Base-by-base conservation (phyloP, 2,113 vertebrate genomes). In the Protomyctophum bolini region DNA sequence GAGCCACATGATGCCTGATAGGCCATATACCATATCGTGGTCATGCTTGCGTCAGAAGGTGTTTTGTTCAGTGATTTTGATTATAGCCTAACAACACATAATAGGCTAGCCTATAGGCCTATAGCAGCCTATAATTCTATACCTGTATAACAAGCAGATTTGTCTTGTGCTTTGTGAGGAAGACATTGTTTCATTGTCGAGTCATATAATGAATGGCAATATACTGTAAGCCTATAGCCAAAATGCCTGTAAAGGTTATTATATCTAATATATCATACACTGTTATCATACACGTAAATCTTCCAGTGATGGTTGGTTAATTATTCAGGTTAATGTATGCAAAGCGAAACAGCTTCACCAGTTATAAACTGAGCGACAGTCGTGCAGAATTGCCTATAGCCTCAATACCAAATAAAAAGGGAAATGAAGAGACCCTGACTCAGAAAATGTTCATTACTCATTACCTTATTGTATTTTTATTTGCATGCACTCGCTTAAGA, bases 21-120 rank as follows among this genome's bases (percentile, higher is more conserved):
- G 78, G 21, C 21, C 21, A 83, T 21, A 21, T 21, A 21, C 88
- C 89, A 93, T 88, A 86, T 94, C 76, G 74, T 58, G 70, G 66
- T 86, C 73, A 85, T 74, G 57, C 45, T 58, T 61, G 72, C 71
- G 28, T 63, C 52, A 60, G 47, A 63, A 59, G 64, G 62, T 79
- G 58, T 83, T 62, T 63, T 87, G 76, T 86, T 79, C 50, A 67
- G 49, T 81, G 75, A 54, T 10, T 63, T 78, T 82, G 63, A 75
- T 68, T 58, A 21, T 58, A 28, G 58, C 21, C 58, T 59, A 21
- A 21, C 21, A 62, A 73, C 63, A 80, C 62, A 63, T 55, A 63
- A 62, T 72, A 66, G n/a, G 21, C 21, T 21, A 41, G 33, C 3
- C 33, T 41, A 33, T 33, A 21, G 33, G 33, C 75, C 56, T 47